phyloP scores from a whole-genome alignment of 2,797 vertebrate genomes.

The Myiothlypis chrysogaster region DNA sequence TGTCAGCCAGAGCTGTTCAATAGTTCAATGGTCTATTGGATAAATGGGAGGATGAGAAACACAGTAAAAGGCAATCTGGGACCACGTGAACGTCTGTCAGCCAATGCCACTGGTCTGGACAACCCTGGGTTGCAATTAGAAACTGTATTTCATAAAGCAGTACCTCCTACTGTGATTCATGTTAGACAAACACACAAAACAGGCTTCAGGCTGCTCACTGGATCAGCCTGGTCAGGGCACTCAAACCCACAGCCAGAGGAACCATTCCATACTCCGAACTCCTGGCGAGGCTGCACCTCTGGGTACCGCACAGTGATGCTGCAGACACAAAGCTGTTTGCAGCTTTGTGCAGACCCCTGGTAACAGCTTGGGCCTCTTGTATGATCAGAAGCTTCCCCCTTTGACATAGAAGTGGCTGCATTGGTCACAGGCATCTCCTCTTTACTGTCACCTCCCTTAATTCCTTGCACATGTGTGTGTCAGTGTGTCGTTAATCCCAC shows the following conservation, averaged over 20 bases:
- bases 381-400: background rate
- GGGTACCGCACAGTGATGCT: background rate
- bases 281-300: background rate
- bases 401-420: background rate
- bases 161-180: background rate
- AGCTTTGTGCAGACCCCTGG: background rate
- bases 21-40: constrained; percentile 25
- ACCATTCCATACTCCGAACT: background rate
- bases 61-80: constrained; percentile 27
- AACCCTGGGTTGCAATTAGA: constrained; percentile 15
- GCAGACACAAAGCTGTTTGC: background rate
- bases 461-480: rapidly evolving
- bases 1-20: constrained; percentile 29
- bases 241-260: background rate
- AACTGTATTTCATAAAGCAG: constrained; percentile 16
- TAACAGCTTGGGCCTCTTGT: background rate
- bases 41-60: background rate
- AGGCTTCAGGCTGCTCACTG: background rate
- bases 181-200: background rate
- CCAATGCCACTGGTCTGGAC: background rate
- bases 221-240: background rate
- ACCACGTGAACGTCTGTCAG: background rate
- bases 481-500: background rate
- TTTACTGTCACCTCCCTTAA: background rate
- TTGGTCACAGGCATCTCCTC: background rate